phyloP scores from a whole-genome alignment of 92 coral and sea anemone species.

The Actinostola sp. region DNA sequence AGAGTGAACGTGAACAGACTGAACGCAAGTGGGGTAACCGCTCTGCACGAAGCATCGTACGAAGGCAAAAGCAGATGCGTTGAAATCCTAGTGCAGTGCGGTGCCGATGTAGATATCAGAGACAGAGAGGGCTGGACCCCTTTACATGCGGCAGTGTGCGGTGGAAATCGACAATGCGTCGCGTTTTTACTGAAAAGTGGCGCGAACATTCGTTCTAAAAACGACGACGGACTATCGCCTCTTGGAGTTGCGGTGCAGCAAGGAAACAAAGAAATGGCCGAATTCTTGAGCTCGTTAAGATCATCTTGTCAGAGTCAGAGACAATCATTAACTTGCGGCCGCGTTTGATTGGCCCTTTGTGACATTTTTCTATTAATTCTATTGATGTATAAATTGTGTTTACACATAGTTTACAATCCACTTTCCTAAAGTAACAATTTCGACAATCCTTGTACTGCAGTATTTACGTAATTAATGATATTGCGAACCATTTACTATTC shows the following conservation, averaged over 20 bases:
- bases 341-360: background rate
- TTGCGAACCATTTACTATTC: no score
- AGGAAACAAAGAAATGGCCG: conserved; percentile 78
- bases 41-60: conserved; percentile 86
- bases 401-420: no score
- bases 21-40: conserved; percentile 81
- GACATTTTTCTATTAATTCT: background rate
- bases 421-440: no score
- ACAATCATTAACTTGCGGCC: conserved; percentile 2
- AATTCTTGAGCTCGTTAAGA: conserved; percentile 49
- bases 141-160: conserved; percentile 89
- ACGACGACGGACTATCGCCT: conserved; percentile 83
- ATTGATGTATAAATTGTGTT: no score
- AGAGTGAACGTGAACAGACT: conserved; percentile 78
- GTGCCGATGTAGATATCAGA: conserved; percentile 70
- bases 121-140: conserved; percentile 93
- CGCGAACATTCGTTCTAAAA: conserved; percentile 71
- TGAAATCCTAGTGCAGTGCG: conserved; percentile 66
- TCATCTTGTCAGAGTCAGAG: background rate
- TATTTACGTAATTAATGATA: no score
- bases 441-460: no score
- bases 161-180: conserved; percentile 69
- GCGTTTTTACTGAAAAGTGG: conserved; percentile 68
- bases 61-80: conserved; percentile 82
- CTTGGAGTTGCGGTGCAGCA: conserved; percentile 80